Evolutionary conservation across 2,888 invertebrate genomes (phyloP).

Genomic region (Ethmia dodecea): DNA sequence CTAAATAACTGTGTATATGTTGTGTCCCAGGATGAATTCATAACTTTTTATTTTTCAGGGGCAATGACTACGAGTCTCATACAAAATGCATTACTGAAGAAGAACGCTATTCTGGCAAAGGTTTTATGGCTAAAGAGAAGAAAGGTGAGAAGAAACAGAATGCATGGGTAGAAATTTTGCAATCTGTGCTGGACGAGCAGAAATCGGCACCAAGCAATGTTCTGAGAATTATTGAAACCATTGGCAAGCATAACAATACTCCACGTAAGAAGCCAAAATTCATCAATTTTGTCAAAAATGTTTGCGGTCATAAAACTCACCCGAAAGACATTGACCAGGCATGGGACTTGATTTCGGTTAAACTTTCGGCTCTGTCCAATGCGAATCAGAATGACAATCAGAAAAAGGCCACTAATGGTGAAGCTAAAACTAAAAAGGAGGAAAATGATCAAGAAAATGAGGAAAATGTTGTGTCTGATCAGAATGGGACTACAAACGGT

Average conservation of each 20-base stretch:
- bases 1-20: too few relatives aligned
- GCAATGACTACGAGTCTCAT: conserved; percentile 85
- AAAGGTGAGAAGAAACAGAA: conserved; percentile 93
- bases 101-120: conserved; percentile 92
- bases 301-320: conserved; percentile 76
- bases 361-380: conserved; percentile 67
- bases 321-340: conserved; percentile 79
- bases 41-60: conserved; percentile 67
- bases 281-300: conserved; percentile 84
- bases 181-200: conserved; percentile 79
- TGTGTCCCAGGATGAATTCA: too few relatives aligned
- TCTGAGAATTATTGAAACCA: conserved; percentile 79
- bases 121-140: conserved; percentile 85
- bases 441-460: conserved; percentile 17
- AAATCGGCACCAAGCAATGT: conserved; percentile 74
- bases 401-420: conserved; percentile 30
- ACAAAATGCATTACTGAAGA: conserved; percentile 92
- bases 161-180: conserved; percentile 87
- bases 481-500: conserved; percentile 11
- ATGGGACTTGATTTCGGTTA: conserved; percentile 81
- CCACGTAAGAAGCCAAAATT: conserved; percentile 93
- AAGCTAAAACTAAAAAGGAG: conserved; percentile 13
- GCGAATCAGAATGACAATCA: conserved; percentile 35
- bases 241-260: conserved; percentile 87
- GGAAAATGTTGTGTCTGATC: conserved; percentile 19